These are phyloP conservation scores for Psittacula derbiana DNA, from an alignment of 2,797 vertebrate species.

Conservation along the genomic window DNA sequence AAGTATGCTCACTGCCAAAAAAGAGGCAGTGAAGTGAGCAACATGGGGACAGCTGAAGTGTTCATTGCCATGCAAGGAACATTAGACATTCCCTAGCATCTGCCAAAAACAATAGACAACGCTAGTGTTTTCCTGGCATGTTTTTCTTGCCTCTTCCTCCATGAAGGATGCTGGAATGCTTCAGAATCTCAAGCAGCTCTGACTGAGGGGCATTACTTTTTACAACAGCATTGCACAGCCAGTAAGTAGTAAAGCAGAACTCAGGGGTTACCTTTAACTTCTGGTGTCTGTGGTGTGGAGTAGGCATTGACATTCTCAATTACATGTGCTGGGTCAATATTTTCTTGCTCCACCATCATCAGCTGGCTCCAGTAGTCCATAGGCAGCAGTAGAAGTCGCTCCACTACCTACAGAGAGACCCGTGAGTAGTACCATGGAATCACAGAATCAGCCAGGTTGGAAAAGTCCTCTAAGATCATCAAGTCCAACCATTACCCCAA, in stretches of 20 bases:
- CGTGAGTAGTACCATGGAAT: rapidly evolving
- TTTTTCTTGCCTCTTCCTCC: background rate
- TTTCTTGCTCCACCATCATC: conserved; percentile 84
- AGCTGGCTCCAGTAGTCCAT: conserved; percentile 90
- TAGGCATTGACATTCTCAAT: conserved; percentile 90
- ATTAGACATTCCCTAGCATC: background rate
- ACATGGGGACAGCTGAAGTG: background rate
- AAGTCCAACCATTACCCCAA: background rate
- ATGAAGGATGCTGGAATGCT: background rate
- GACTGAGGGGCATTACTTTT: background rate
- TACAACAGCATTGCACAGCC: background rate
- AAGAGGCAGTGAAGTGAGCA: background rate
- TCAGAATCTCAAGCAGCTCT: background rate
- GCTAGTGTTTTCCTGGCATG: background rate
- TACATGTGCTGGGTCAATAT: conserved; percentile 80
- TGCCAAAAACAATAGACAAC: background rate
- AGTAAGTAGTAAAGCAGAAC: background rate
- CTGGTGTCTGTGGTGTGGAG: conserved; percentile 88
- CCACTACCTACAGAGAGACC: conserved; percentile 83
- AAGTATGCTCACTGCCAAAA: conserved; percentile 87
- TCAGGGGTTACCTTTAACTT: conserved; percentile 80
- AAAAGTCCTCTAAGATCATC: background rate
- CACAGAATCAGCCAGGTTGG: rapidly evolving
- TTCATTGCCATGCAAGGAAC: background rate
- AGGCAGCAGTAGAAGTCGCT: conserved; percentile 86